Percentiles rank a stretch among this genome's conserved stretches.
Conservation (phyloP, 2,888 invertebrate species). For the Cosmopolites sordidus region DNA sequence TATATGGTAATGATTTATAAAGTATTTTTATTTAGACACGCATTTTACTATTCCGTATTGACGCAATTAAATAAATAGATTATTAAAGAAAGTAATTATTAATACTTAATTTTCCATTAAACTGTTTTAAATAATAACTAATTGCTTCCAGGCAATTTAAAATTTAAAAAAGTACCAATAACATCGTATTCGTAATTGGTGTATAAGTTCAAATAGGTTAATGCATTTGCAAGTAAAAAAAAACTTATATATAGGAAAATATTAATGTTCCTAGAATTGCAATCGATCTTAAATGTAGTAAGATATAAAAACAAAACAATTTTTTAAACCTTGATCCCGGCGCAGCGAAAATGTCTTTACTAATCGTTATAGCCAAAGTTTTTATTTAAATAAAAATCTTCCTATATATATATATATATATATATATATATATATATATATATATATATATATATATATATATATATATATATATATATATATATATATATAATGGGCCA, state of each 20-base stretch:
- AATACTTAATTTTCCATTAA: slow-evolving; percentile 21
- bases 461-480: slow-evolving; percentile 5
- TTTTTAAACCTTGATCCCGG: neutral
- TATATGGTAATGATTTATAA: no score
- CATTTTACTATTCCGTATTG: slow-evolving; percentile 10
- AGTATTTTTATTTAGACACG: no score
- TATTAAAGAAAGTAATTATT: slow-evolving; percentile 19
- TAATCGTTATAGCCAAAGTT: no score
- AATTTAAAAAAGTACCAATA: slow-evolving; percentile 12
- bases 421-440: slow-evolving; percentile 6
- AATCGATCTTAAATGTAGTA: neutral
- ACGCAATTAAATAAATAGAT: slow-evolving; percentile 19
- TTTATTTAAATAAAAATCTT: no score
- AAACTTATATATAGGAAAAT: slow-evolving; percentile 1
- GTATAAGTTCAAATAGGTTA: slow-evolving; percentile 4
- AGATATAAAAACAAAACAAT: neutral
- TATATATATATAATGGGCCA: neutral
- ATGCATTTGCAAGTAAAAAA: neutral
- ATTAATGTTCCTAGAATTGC: neutral
- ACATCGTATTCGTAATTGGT: slow-evolving; percentile 16
- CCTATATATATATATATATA: neutral
- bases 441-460: slow-evolving; percentile 6
- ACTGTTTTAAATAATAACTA: slow-evolving; percentile 18
- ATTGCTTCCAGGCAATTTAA: slow-evolving; percentile 18
- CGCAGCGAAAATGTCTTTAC: no score